These are phyloP conservation scores for Netelia virgata DNA, from an alignment of 2,888 invertebrate genomes.

Conservation along the genomic window DNA sequence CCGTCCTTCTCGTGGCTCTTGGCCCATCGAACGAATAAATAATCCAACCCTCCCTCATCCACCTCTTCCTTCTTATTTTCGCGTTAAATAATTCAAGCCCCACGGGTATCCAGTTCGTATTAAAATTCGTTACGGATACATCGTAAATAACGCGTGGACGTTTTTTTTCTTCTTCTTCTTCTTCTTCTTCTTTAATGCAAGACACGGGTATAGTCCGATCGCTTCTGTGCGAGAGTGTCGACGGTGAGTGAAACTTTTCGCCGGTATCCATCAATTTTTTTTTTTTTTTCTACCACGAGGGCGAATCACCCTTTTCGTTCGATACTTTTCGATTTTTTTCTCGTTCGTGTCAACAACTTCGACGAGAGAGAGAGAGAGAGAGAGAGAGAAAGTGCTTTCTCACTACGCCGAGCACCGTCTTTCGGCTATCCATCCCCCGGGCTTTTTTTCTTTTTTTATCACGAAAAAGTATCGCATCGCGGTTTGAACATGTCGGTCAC, in stretches of 20 bases:
- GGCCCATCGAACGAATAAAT: too few relatives aligned
- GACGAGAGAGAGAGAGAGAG: constrained; percentile 23
- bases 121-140: too few relatives aligned
- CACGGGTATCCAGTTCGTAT: too few relatives aligned
- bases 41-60: too few relatives aligned
- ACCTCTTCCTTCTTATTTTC: too few relatives aligned
- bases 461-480: constrained; percentile 38
- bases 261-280: constrained; percentile 34
- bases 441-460: constrained; percentile 28
- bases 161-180: too few relatives aligned
- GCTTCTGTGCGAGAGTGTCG: background rate
- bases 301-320: background rate
- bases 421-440: background rate
- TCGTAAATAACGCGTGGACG: too few relatives aligned
- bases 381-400: constrained; percentile 6
- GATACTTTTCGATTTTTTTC: constrained; percentile 15
- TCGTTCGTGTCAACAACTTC: constrained; percentile 17
- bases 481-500: constrained; percentile 63
- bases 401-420: constrained; percentile 2
- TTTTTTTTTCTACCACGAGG: background rate
- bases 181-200: background rate
- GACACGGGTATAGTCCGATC: background rate
- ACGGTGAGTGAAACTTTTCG: constrained; percentile 1
- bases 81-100: too few relatives aligned
- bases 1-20: too few relatives aligned